These are phyloP conservation scores for Lasioglossum zephyrum DNA, from an alignment of 2,888 invertebrate genomes.

Conservation along the genomic window DNA sequence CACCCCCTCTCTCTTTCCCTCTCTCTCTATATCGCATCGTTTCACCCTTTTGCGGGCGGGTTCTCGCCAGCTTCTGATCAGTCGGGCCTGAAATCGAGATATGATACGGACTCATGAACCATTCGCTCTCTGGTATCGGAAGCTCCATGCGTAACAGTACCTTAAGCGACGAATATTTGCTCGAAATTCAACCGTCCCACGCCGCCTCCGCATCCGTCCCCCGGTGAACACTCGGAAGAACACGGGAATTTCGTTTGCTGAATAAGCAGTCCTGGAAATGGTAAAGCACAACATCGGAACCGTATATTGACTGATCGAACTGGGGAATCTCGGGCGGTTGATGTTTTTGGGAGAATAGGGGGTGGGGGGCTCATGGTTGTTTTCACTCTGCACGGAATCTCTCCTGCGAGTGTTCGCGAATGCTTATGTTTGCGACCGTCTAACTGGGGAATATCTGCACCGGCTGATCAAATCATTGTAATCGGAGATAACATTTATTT, in stretches of 20 bases:
- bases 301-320: neutral
- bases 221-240: neutral
- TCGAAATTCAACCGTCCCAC: constrained; percentile 39
- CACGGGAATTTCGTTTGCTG: constrained; percentile 27
- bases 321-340: neutral
- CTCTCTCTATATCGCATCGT: neutral
- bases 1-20: neutral
- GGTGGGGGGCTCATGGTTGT: neutral
- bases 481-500: neutral
- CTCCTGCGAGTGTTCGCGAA: neutral
- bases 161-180: constrained; percentile 49
- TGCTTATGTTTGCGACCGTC: neutral
- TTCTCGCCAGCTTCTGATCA: constrained; percentile 62
- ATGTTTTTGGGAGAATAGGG: neutral
- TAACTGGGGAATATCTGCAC: neutral
- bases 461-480: neutral
- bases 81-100: constrained; percentile 59
- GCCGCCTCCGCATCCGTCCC: neutral
- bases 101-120: constrained; percentile 46
- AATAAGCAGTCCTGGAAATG: constrained; percentile 31
- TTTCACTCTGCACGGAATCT: neutral
- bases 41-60: neutral
- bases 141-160: constrained; percentile 47
- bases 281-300: constrained; percentile 14
- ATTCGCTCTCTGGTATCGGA: constrained; percentile 42